Percentiles rank a stretch among this genome's conserved stretches.
Evolutionary conservation across 2,113 vertebrate genomes (phyloP).

Genomic region (Xiphias gladius): DNA sequence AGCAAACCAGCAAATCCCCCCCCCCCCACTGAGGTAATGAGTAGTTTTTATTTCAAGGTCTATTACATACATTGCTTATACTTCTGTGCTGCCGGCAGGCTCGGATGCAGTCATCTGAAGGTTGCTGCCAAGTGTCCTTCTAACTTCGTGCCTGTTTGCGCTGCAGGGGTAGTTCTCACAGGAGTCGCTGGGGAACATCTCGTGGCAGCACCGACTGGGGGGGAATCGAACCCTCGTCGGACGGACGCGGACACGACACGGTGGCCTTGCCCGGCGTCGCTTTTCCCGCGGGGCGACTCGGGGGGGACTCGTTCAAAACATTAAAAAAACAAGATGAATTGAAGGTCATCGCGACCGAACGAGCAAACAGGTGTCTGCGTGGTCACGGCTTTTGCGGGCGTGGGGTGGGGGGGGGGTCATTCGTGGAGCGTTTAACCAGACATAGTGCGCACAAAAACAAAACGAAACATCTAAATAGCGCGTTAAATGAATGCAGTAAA

Average conservation of each 20-base stretch:
- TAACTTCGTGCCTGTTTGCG: slow-evolving; percentile 35
- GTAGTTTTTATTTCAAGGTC: not conserved
- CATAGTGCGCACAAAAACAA: not conserved
- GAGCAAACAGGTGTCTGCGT: not conserved
- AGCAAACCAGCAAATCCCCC: too few species aligned
- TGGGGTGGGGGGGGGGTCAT: too few species aligned
- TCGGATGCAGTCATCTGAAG: slow-evolving; percentile 5
- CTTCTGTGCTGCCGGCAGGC: not conserved
- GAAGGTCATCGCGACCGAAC: not conserved
- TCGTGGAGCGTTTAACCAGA: not conserved
- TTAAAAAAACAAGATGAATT: not conserved
- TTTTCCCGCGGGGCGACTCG: not conserved
- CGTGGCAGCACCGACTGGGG: slow-evolving; percentile 9
- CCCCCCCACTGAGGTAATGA: not conserved
- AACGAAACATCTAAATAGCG: not conserved
- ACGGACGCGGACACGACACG: not conserved
- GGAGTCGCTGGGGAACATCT: slow-evolving; percentile 56
- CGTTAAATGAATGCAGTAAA: not conserved
- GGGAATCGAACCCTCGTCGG: not conserved
- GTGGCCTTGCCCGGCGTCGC: not conserved
- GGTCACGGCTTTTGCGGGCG: not conserved
- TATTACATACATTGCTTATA: not conserved
- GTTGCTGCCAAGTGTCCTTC: not conserved
- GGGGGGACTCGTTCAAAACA: not conserved
- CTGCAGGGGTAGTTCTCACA: slow-evolving; percentile 4